phyloP scores from a whole-genome alignment of 2,888 invertebrate genomes.

The Seira ritae region DNA sequence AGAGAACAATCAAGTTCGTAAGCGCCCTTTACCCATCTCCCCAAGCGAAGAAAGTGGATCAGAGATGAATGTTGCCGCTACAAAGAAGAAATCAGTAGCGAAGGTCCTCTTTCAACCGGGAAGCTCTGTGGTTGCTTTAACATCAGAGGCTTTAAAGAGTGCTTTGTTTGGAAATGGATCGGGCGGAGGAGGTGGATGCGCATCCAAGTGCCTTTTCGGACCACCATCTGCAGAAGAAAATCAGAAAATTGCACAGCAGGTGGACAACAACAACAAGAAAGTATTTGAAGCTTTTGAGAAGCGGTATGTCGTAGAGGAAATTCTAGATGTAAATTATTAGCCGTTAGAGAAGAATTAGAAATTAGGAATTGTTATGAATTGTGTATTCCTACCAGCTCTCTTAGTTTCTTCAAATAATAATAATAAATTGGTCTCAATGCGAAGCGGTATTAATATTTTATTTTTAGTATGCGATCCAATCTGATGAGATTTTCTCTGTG shows the following conservation, averaged over 20 bases:
- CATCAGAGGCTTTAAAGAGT: not conserved
- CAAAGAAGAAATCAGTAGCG: slow-evolving; percentile 7
- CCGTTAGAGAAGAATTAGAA: not conserved
- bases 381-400: not conserved
- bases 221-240: slow-evolving; percentile 14
- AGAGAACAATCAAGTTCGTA: slow-evolving; percentile 25
- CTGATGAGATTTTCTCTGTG: not conserved
- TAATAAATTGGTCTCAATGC: not conserved
- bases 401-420: not conserved
- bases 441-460: not conserved
- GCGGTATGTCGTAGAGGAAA: not conserved
- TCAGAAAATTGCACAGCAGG: not conserved
- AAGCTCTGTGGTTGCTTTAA: not conserved
- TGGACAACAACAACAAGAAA: not conserved
- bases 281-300: slow-evolving; percentile 5
- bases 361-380: not conserved
- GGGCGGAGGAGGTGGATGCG: not conserved
- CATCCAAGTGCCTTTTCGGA: slow-evolving; percentile 6
- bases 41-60: not conserved
- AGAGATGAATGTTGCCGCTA: not conserved
- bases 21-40: not conserved
- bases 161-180: not conserved
- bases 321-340: not conserved
- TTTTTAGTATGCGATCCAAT: not conserved
- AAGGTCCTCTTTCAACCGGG: not conserved